Percentiles rank a stretch among this genome's conserved stretches.
Evolutionary conservation across 2,113 vertebrate genomes (phyloP).

Genomic region (Anser cygnoides): DNA sequence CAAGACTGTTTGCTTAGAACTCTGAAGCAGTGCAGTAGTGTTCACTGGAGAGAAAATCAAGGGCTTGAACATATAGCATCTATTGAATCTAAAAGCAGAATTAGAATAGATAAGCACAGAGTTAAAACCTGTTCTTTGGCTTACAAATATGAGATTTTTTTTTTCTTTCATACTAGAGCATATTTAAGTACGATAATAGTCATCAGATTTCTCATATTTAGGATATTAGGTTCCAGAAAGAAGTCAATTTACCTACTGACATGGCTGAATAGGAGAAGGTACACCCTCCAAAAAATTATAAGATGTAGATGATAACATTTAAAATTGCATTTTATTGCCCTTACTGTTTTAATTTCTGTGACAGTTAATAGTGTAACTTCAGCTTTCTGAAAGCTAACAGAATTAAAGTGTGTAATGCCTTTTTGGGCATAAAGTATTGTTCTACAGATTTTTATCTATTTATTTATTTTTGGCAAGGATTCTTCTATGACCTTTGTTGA

Average conservation of each 20-base stretch:
- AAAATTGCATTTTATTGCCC: background rate
- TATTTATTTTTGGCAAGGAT: background rate
- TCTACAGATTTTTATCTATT: background rate
- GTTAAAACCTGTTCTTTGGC: background rate
- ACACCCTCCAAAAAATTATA: background rate
- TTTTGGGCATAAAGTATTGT: background rate
- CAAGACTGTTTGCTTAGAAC: background rate
- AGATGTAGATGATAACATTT: background rate
- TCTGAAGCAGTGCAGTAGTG: background rate
- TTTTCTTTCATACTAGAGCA: background rate
- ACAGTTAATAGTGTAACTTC: background rate
- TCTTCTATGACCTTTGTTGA: background rate
- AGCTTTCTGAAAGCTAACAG: background rate
- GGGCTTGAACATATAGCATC: background rate
- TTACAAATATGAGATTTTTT: background rate
- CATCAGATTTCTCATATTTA: background rate
- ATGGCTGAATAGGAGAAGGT: background rate
- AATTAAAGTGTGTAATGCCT: background rate
- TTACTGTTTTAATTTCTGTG: background rate
- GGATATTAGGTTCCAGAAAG: background rate
- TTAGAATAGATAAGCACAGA: background rate
- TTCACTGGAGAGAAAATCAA: background rate
- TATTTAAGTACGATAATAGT: background rate
- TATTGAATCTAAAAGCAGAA: background rate
- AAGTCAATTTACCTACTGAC: background rate